Conservation (phyloP, 2,888 invertebrate genomes). For the Plutella xylostella region DNA sequence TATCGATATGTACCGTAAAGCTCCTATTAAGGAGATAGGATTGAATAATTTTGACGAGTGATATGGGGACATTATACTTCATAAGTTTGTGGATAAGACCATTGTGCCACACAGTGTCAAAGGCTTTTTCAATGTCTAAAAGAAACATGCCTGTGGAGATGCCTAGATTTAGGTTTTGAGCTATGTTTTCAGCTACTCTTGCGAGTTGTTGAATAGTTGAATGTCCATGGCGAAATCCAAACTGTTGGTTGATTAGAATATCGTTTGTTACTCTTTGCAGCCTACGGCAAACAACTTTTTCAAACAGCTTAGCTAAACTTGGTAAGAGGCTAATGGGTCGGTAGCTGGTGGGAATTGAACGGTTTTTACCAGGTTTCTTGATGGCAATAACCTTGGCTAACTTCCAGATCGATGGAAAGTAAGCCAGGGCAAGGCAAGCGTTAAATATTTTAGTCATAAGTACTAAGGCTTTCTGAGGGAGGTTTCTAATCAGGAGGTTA, state of each 20-base stretch:
- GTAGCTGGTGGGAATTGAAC: no score
- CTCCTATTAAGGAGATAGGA: not conserved
- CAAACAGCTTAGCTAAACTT: conserved; percentile 10
- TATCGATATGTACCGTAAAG: not conserved
- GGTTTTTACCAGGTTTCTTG: conserved; percentile 9
- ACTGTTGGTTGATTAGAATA: conserved; percentile 9
- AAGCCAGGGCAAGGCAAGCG: no score
- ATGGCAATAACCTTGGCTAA: conserved; percentile 8
- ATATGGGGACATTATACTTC: not conserved
- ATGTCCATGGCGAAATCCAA: conserved; percentile 10
- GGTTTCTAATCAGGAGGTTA: conserved; percentile 8
- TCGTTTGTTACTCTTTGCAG: not conserved
- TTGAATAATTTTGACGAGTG: not conserved
- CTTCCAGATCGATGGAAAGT: conserved; percentile 10
- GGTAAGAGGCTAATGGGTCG: conserved; percentile 12
- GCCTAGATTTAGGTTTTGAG: not conserved
- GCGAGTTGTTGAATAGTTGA: conserved; percentile 5
- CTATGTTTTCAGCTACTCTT: not conserved
- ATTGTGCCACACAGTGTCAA: not conserved
- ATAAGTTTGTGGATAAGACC: conserved; percentile 1
- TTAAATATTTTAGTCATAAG: no score
- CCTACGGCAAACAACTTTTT: conserved; percentile 6
- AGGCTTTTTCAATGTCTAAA: not conserved
- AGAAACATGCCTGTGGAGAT: conserved; percentile 1
- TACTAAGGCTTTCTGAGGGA: conserved; percentile 9